Base-by-base conservation (phyloP, 2,113 vertebrate genomes). In the Fregetta grallaria region DNA sequence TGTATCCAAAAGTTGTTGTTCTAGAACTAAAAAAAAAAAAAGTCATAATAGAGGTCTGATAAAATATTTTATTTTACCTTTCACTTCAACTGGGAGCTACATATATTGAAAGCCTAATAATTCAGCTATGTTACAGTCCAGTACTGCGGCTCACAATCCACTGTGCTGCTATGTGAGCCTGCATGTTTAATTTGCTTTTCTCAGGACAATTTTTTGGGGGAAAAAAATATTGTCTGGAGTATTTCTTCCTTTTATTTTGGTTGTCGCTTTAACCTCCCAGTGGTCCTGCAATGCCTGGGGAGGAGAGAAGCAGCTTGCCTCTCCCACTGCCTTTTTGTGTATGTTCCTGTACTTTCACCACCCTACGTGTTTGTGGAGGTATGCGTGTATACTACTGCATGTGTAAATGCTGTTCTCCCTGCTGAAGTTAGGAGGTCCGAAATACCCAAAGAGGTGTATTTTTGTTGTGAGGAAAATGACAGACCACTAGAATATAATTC, bases 61-160 rank as follows among this genome's bases (percentile, higher is more conserved):
- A 75, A 76, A 68, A 67, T 30, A 42, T 84, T 94, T 94, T 40
- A 40, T 71, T 91, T 94, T 55, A 55, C 22, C 9, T 94, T 95
- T 71, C 38, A 23, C 45, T 36, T 81, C 38, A 30, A 26, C 30
- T 87, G 38, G 42, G 40, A 59, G 40, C 18, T 55, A 84, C 95
- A 86, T 59, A 17, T 45, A 32, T 22, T n/a, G 13, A 65, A 53
- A 91, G 25, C 30, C 66, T 70, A 38, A 47, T 47, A 67, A 44
- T 45, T 10, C 29, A 65, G 3, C 10, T 34, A 0, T 40, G 15
- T 67, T 61, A 25, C 9, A 65, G 49, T 89, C 56, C 26, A 58
- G 73, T 87, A 26, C 40, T 79, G 42, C 74, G 87, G 19, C 53
- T 86, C 32, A 74, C 23, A 75, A 6, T 76, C 59, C 29, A 12